Evolutionary conservation across 2,888 invertebrate species (phyloP).

Genomic region (Eupithecia exiguata): DNA sequence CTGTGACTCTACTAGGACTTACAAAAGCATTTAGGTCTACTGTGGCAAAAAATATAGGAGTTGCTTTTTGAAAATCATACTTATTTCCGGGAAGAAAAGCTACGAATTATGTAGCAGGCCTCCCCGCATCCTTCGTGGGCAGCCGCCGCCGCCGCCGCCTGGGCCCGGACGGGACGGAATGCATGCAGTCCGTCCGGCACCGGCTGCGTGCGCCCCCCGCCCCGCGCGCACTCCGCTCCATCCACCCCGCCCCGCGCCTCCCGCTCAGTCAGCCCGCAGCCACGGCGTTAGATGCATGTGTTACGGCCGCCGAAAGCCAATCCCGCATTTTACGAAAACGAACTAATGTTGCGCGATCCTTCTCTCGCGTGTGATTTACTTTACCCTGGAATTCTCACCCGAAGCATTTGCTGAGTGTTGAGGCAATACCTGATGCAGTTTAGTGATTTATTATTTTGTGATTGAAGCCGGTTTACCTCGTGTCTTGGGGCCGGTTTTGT

Average conservation of each 20-base stretch:
- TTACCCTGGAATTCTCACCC: slow-evolving; percentile 47
- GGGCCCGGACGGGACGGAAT: slow-evolving; percentile 14
- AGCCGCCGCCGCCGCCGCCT: slow-evolving; percentile 19
- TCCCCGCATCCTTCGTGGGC: slow-evolving; percentile 27
- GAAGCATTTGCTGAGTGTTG: slow-evolving; percentile 39
- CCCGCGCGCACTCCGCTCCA: slow-evolving; percentile 20
- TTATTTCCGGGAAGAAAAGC: neutral
- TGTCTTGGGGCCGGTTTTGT: slow-evolving; percentile 61
- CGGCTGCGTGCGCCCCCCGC: slow-evolving; percentile 44
- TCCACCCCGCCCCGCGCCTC: slow-evolving; percentile 39
- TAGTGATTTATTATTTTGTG: slow-evolving; percentile 55
- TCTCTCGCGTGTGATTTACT: slow-evolving; percentile 43
- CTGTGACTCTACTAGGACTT: too few relatives aligned
- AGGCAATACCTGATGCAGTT: slow-evolving; percentile 44
- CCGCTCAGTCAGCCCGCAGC: slow-evolving; percentile 62
- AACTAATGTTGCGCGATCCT: slow-evolving; percentile 50
- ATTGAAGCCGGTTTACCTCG: slow-evolving; percentile 62
- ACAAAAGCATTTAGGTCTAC: too few relatives aligned
- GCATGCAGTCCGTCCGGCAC: slow-evolving; percentile 42
- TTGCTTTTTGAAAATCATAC: neutral
- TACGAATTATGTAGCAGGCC: slow-evolving; percentile 15
- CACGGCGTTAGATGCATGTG: slow-evolving; percentile 33
- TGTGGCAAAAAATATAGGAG: neutral
- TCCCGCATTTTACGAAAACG: slow-evolving; percentile 50
- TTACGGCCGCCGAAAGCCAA: slow-evolving; percentile 1